Percentiles rank a stretch among this genome's conserved stretches.
phyloP scores from a whole-genome alignment of 2,113 vertebrate species.

The Hiodon tergisus region DNA sequence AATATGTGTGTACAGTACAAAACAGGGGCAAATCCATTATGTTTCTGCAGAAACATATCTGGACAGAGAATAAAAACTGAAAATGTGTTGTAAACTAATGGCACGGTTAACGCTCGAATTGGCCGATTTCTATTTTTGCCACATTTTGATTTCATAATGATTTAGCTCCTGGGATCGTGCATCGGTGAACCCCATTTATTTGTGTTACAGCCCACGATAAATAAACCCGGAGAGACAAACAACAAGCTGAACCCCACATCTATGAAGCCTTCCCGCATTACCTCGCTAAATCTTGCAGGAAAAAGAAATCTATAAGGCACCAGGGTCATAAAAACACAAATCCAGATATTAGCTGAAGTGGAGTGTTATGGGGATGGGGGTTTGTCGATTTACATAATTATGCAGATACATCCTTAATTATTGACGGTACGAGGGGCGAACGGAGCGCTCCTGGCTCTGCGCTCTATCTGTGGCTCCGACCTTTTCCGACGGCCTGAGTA shows the following conservation, averaged over 20 bases:
- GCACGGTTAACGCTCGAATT: conserved; percentile 27
- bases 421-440: not conserved
- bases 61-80: conserved; percentile 21
- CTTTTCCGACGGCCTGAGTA: not conserved
- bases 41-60: conserved; percentile 1
- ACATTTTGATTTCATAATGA: conserved; percentile 30
- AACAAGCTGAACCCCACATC: conserved; percentile 8
- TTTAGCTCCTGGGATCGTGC: conserved; percentile 30
- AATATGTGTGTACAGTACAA: not conserved
- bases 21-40: not conserved
- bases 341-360: not conserved
- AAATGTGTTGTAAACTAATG: conserved; percentile 19
- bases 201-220: conserved; percentile 7
- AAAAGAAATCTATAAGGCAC: conserved; percentile 4
- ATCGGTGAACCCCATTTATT: conserved; percentile 30
- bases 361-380: not conserved
- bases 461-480: not conserved
- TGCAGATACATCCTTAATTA: conserved; percentile 8
- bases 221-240: conserved; percentile 26
- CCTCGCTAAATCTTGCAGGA: conserved; percentile 1
- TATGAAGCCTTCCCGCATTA: not conserved
- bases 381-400: conserved; percentile 14
- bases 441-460: not conserved
- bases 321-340: not conserved
- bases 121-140: conserved; percentile 23